Base-by-base conservation (phyloP, 1,140 invertebrate species). In the Drosophila jambulina region DNA sequence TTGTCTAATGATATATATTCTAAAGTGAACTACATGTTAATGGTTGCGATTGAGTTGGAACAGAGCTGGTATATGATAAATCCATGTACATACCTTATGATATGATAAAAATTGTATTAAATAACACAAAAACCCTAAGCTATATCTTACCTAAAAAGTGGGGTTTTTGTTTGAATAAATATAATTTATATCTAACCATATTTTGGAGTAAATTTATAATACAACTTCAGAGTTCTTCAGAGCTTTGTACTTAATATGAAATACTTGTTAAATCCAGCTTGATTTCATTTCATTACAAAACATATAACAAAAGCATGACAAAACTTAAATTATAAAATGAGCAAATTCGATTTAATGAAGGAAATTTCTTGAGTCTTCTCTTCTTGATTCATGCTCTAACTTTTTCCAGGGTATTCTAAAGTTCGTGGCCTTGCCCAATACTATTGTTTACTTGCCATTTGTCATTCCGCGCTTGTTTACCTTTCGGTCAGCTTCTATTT, bases 391-490 rank as follows among this genome's bases (percentile, higher is more conserved):
- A 42, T 9, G 1, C 10, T 12, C 9, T 5, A 2, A 8, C n/a
- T 15, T 23, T 48, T 51, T 51, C 25, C 25, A 51, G 48, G 48
- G 48, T 29, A 51, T 6, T 19, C n/a, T 29, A 2, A 6, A 0
- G 5, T 8, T 38, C 15, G 25, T 46, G 19, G 12, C 29, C 19
- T 38, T 42, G 27, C 3, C 9, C 9, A 17, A n/a, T 34, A 29
- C 19, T 46, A 36, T 36, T 62, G 23, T 45, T 56, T 54, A 12
- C 46, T n/a, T 27, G 48, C 21, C 36, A 29, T 48, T 67, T 67
- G 45, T 65, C 60, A 49, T 25, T 68, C 34, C 1, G 5, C 29
- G 29, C 17, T 61, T 65, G 58, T 65, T 65, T 65, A 62, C 65
- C 38, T 42, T 67, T 51, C 34, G 42, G 27, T 34, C 21, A 32